Conservation (phyloP, 2,888 invertebrate species). For the Cheilosia variabilis region DNA sequence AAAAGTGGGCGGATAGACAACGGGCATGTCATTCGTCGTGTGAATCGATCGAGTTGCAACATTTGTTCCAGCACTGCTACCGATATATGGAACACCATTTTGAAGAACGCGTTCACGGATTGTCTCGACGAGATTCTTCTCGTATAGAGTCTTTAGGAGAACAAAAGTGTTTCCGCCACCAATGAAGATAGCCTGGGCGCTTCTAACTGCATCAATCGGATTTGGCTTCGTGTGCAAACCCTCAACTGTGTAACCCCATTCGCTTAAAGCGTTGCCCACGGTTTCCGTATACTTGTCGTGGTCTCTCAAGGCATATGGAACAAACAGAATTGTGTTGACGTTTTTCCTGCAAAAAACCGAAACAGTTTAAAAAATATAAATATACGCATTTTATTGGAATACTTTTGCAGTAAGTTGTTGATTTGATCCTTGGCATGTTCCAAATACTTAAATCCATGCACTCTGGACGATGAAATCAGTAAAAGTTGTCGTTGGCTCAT, state of each 20-base stretch:
- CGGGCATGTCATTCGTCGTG: conserved; percentile 96
- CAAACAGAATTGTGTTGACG: conserved; percentile 87
- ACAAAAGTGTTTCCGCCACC: conserved; percentile 93
- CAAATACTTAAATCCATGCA: conserved; percentile 87
- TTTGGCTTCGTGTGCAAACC: conserved; percentile 87
- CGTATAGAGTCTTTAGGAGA: conserved; percentile 88
- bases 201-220: conserved; percentile 85
- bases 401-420: conserved; percentile 86
- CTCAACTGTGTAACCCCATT: conserved; percentile 87
- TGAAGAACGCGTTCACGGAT: conserved; percentile 87
- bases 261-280: conserved; percentile 86
- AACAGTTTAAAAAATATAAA: neutral
- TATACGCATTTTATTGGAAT: conserved; percentile 71
- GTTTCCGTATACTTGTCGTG: conserved; percentile 87
- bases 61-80: conserved; percentile 93
- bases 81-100: conserved; percentile 89
- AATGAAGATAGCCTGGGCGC: conserved; percentile 89
- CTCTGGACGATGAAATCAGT: conserved; percentile 88
- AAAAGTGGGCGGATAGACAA: conserved; percentile 89
- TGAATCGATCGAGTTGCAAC: conserved; percentile 91
- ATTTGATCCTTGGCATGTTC: conserved; percentile 88
- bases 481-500: conserved; percentile 85
- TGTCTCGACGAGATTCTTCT: conserved; percentile 86
- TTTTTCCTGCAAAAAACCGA: conserved; percentile 85
- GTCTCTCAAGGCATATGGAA: conserved; percentile 90